phyloP scores from a whole-genome alignment of 2,797 vertebrate genomes.

The Gila robusta region DNA sequence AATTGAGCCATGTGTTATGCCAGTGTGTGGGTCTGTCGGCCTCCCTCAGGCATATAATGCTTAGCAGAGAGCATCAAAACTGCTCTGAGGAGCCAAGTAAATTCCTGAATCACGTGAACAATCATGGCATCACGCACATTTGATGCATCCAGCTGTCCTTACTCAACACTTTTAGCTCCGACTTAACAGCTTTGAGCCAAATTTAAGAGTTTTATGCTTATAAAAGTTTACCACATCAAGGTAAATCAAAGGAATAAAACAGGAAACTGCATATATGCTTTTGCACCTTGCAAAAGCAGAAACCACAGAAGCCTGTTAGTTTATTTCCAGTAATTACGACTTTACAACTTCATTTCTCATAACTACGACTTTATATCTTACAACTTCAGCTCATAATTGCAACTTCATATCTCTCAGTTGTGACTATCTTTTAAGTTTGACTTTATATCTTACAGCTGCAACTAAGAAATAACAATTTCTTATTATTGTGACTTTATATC shows the following conservation, averaged over 20 bases:
- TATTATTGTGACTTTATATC: neutral
- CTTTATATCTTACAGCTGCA: neutral
- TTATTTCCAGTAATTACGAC: neutral
- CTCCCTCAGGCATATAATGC: neutral
- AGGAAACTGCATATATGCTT: neutral
- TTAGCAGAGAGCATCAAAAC: slow-evolving; percentile 17
- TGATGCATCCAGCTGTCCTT: slow-evolving; percentile 38
- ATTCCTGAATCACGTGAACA: slow-evolving; percentile 2
- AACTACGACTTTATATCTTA: neutral
- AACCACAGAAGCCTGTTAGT: neutral
- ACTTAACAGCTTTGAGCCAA: neutral
- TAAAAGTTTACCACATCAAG: neutral
- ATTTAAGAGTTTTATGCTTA: slow-evolving; percentile 2
- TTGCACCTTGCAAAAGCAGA: neutral
- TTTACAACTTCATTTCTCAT: neutral
- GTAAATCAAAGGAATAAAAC: neutral
- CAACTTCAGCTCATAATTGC: neutral
- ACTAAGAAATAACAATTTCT: neutral
- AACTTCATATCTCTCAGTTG: neutral
- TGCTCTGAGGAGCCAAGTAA: neutral
- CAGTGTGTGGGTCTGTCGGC: slow-evolving; percentile 22
- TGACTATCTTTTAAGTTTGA: neutral
- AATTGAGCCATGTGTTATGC: slow-evolving; percentile 15
- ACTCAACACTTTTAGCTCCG: neutral
- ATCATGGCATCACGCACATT: neutral